phyloP scores from a whole-genome alignment of 1,140 invertebrate species.

The Physella acuta region DNA sequence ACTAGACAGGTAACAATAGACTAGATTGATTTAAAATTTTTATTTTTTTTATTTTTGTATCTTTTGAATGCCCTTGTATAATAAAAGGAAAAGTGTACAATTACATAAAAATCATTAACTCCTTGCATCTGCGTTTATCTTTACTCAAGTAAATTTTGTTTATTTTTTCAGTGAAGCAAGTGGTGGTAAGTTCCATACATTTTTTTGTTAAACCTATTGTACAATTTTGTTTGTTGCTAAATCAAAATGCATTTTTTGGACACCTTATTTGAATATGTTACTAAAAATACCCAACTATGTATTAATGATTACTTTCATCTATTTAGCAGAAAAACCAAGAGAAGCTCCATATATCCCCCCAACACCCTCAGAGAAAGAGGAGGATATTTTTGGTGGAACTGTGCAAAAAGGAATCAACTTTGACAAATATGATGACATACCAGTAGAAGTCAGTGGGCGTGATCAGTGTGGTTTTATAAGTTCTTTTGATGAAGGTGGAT shows the following conservation, averaged over 20 bases:
- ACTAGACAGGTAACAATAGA: too few species aligned
- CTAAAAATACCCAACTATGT: too few species aligned
- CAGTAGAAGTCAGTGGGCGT: constrained; percentile 74
- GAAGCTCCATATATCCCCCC: constrained; percentile 72
- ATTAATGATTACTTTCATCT: neutral
- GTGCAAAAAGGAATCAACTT: constrained; percentile 86
- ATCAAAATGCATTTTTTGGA: neutral
- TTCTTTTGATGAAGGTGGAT: constrained; percentile 72
- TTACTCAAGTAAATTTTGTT: neutral
- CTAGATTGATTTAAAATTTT: too few species aligned
- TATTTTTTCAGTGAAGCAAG: neutral
- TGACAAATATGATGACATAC: constrained; percentile 80
- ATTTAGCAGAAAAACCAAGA: constrained; percentile 25
- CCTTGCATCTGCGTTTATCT: too few species aligned
- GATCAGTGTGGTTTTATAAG: constrained; percentile 68
- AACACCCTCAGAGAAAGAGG: constrained; percentile 67
- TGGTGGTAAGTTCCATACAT: neutral
- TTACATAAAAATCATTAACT: too few species aligned
- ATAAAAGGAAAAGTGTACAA: too few species aligned
- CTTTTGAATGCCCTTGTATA: too few species aligned
- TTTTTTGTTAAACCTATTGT: neutral
- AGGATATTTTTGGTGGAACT: constrained; percentile 70
- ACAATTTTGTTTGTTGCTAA: neutral
- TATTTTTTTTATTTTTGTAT: too few species aligned
- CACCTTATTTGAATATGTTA: too few species aligned